A percentile compares a stretch with the other conserved stretches of the same genome.
phyloP scores from a whole-genome alignment of 2,797 vertebrate genomes.

The Tarsius wallacei region DNA sequence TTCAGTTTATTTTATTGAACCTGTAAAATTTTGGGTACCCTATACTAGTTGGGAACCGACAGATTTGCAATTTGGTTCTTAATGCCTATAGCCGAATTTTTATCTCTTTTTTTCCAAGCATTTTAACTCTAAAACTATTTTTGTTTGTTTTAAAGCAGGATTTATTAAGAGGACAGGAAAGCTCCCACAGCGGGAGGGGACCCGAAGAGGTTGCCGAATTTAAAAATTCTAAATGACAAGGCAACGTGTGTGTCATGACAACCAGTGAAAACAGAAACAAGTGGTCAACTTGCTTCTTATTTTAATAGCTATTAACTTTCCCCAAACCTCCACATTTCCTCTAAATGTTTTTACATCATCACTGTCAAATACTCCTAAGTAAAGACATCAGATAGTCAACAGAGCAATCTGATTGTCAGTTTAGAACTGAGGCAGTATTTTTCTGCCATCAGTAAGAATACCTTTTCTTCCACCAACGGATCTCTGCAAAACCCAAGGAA shows the following conservation, averaged over 20 bases:
- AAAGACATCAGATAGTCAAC: not conserved
- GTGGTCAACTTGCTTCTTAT: not conserved
- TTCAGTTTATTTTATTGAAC: not conserved
- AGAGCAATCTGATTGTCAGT: not conserved
- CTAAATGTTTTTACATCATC: not conserved
- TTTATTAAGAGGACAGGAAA: too few relatives aligned
- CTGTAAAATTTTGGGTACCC: not conserved
- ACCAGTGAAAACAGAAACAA: not conserved
- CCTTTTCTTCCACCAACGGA: not conserved
- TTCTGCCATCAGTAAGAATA: not conserved
- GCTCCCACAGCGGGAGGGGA: too few relatives aligned
- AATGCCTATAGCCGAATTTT: not conserved
- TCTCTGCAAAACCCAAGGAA: not conserved
- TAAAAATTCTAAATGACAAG: not conserved
- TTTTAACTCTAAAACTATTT: constrained; percentile 36
- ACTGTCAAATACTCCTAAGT: constrained; percentile 5
- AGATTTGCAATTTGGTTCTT: not conserved
- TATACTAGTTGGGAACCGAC: not conserved
- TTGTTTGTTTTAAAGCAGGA: too few relatives aligned
- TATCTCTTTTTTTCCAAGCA: not conserved
- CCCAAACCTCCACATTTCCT: not conserved
- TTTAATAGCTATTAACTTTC: not conserved
- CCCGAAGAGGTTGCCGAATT: too few relatives aligned
- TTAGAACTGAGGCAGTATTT: not conserved
- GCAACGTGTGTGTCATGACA: not conserved